Evolutionary conservation across 1,140 invertebrate genomes (phyloP).

Genomic region (Achatina immaculata): DNA sequence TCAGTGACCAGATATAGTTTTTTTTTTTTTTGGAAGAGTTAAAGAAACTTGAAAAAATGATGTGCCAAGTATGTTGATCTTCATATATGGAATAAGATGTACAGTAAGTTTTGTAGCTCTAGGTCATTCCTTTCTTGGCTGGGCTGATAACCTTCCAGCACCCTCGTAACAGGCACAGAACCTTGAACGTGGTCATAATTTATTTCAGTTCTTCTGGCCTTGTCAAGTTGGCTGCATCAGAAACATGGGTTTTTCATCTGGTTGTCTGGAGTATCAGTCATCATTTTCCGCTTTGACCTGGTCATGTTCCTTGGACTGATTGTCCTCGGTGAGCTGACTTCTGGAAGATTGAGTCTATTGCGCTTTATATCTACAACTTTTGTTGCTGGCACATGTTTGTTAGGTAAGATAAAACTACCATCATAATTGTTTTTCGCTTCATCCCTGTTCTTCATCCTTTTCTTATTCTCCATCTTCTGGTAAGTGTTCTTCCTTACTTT

Average conservation of each 20-base stretch:
- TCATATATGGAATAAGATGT: too few species aligned
- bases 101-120: too few species aligned
- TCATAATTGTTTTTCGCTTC: not conserved
- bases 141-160: too few species aligned
- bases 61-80: too few species aligned
- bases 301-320: conserved; percentile 89
- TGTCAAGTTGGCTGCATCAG: conserved; percentile 87
- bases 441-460: too few species aligned
- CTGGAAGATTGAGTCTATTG: conserved; percentile 69
- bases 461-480: not conserved
- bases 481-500: too few species aligned
- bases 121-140: too few species aligned
- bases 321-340: conserved; percentile 83
- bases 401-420: conserved; percentile 42
- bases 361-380: conserved; percentile 11
- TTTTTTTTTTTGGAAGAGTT: too few species aligned
- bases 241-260: conserved; percentile 84
- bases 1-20: too few species aligned
- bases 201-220: conserved; percentile 84
- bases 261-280: conserved; percentile 85
- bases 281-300: conserved; percentile 93
- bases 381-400: conserved; percentile 24
- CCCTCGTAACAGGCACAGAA: too few species aligned
- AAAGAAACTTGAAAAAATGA: too few species aligned
- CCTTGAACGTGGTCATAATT: too few species aligned